Conservation (phyloP, 1,140 invertebrate species). For the Nephila pilipes region DNA sequence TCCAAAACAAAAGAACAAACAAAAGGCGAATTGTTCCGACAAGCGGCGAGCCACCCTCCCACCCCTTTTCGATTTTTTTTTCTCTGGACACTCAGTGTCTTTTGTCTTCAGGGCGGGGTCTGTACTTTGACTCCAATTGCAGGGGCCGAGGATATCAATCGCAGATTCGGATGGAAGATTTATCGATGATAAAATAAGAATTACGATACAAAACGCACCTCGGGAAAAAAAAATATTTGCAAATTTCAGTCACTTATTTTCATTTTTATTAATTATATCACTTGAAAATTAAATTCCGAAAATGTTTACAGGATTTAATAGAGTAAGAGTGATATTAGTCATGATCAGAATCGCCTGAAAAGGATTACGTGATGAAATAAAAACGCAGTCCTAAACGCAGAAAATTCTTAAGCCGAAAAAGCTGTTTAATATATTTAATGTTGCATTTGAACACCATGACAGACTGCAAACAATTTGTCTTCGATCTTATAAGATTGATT, state of each 20-base stretch:
- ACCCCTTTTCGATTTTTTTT: background rate
- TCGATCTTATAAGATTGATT: too few species aligned
- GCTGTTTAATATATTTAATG: too few species aligned
- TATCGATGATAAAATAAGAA: background rate
- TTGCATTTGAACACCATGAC: too few species aligned
- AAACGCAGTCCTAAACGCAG: too few species aligned
- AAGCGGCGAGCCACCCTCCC: constrained; percentile 5
- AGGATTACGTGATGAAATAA: too few species aligned
- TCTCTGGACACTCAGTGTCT: background rate
- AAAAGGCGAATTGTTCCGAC: constrained; percentile 58
- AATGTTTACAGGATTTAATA: too few species aligned
- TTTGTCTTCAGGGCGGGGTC: constrained; percentile 10
- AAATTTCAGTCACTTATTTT: background rate
- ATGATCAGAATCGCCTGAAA: too few species aligned
- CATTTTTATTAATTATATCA: too few species aligned
- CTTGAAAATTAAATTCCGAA: too few species aligned
- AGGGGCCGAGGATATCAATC: background rate
- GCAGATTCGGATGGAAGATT: background rate
- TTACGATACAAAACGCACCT: background rate
- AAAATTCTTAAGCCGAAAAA: too few species aligned
- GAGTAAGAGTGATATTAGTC: too few species aligned
- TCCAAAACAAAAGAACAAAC: constrained; percentile 74
- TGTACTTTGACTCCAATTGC: constrained; percentile 1
- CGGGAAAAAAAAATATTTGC: background rate
- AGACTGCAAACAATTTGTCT: too few species aligned